Evolutionary conservation across 2,797 vertebrate species (phyloP).

Genomic region (Holocentrus rufus): DNA sequence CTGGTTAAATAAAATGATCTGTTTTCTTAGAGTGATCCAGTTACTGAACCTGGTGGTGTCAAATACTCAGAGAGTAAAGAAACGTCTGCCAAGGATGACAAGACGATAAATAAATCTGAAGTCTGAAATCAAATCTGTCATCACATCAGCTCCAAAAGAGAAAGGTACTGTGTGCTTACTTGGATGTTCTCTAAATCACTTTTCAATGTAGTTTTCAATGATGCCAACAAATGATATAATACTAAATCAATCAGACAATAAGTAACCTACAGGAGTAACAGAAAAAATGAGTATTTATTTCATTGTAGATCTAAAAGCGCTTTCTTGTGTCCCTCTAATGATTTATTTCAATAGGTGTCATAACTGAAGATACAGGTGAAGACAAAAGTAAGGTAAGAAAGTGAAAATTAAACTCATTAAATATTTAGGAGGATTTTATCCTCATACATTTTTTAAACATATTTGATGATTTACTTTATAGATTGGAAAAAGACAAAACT

Average conservation of each 20-base stretch:
- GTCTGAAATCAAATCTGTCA: background rate
- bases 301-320: no score
- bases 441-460: no score
- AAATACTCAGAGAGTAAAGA: background rate
- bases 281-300: no score
- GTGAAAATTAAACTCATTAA: fast-evolving
- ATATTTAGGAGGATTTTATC: background rate
- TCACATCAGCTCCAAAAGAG: background rate
- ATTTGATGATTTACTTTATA: background rate
- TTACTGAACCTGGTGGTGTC: background rate
- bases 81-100: background rate
- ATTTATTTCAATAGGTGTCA: background rate
- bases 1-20: no score
- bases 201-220: no score
- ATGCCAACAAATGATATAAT: no score
- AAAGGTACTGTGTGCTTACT: constrained; percentile 7
- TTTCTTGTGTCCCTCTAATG: background rate
- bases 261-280: no score
- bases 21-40: constrained; percentile 1
- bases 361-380: background rate
- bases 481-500: background rate
- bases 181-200: no score
- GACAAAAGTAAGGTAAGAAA: constrained; percentile 14
- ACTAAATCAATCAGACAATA: no score
- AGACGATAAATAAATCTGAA: background rate